Base-by-base conservation (phyloP, 2,888 invertebrate species). In the Ichneumon xanthorius region DNA sequence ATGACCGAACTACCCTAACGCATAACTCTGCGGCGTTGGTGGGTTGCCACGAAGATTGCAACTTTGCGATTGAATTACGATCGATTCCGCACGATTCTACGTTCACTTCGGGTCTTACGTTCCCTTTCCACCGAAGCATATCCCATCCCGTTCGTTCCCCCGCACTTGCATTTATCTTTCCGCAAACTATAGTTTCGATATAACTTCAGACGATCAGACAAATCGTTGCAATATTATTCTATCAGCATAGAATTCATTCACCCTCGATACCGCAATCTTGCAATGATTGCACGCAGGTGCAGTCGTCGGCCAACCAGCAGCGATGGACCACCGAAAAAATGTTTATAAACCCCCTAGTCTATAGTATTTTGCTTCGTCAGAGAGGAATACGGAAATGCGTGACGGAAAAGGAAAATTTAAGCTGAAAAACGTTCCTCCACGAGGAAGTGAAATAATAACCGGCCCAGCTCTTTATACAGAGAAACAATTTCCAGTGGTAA, bases 51-150 rank as follows among this genome's bases (percentile, higher is more conserved):
- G 84, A 86, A 89, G 86, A 90, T 89, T 90, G 88, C 88, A 87
- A 88, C 86, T 89, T 88, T 81, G 85, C 88, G 88, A 90, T 90
- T 88, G 88, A 87, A 89, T 88, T 89, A 88, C 87, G 83, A 88
- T 87, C 87, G 85, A 87, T 88, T 73, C 75, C 63, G 16, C 75
- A 67, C 80, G 26, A 76, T 80, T 85, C 67, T 50, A 45, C 65
- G 33, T 45, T 68, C 55, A 63, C 73, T 72, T 61, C 63, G 61
- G 16, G 61, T 77, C 80, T 77, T 76, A 16, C 79, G 68, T 61
- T 76, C 48, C 84, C 63, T 83, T 83, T 73, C 45, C 78, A 19
- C 55, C 30, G 5, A 16, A 58, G 65, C 73, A 67, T 71, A 14
- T 33, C 30, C 16, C 63, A 30, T 5, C 70, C 67, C 65, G 26